Percentiles rank a stretch among this genome's conserved stretches.
These are phyloP conservation scores for Rhipidura dahli DNA, from an alignment of 2,113 vertebrate genomes.

Conservation along the genomic window DNA sequence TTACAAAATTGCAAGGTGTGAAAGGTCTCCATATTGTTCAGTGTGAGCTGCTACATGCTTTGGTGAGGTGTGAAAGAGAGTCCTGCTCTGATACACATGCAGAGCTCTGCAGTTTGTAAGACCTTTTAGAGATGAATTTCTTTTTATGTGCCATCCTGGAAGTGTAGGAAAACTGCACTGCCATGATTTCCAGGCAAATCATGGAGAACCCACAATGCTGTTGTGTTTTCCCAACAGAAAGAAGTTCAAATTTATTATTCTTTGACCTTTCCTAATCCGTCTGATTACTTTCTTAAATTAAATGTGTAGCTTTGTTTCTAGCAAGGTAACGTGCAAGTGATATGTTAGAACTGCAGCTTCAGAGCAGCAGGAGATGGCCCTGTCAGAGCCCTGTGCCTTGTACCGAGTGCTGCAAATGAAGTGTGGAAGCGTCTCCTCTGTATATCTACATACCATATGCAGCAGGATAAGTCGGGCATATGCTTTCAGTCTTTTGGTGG, in stretches of 20 bases:
- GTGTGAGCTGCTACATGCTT: not conserved
- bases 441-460: not conserved
- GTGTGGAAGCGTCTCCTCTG: not conserved
- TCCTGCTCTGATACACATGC: not conserved
- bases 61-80: not conserved
- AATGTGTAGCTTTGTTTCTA: not conserved
- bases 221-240: not conserved
- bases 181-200: not conserved
- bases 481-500: not conserved
- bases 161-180: not conserved
- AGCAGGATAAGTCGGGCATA: not conserved
- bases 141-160: not conserved
- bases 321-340: not conserved
- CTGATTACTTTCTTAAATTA: not conserved
- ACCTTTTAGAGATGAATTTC: not conserved
- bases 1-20: not conserved
- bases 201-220: fast-evolving
- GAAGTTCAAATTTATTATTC: not conserved
- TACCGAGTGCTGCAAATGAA: not conserved
- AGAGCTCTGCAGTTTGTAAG: not conserved
- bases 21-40: not conserved
- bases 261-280: not conserved
- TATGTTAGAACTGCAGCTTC: not conserved
- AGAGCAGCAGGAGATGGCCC: not conserved
- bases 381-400: not conserved